phyloP scores from a whole-genome alignment of 2,113 vertebrate species.

The Cryptotis parvus region DNA sequence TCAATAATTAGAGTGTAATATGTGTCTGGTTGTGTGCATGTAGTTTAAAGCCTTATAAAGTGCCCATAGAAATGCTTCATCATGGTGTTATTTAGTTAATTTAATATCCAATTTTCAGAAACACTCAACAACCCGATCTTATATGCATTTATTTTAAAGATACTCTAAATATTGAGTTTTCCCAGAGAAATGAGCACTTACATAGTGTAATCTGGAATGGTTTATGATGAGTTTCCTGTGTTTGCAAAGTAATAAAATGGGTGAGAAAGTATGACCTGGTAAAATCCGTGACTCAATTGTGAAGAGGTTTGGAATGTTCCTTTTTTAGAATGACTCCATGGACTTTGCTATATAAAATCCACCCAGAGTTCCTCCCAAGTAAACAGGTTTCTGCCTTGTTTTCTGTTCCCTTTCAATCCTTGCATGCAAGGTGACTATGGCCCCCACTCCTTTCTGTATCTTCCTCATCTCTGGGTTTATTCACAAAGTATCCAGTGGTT shows the following conservation, averaged over 20 bases:
- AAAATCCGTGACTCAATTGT: neutral
- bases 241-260: slow-evolving; percentile 29
- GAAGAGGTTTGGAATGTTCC: neutral
- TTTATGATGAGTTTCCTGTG: slow-evolving; percentile 22
- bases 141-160: slow-evolving; percentile 19
- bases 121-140: neutral
- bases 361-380: neutral
- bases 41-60: slow-evolving; percentile 6
- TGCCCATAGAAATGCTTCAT: neutral
- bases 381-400: neutral
- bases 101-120: slow-evolving; percentile 48
- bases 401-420: no score
- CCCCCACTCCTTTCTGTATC: no score
- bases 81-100: neutral
- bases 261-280: neutral
- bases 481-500: neutral
- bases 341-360: neutral
- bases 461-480: neutral
- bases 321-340: slow-evolving; percentile 15
- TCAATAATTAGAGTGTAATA: neutral
- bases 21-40: neutral
- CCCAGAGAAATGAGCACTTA: slow-evolving; percentile 32
- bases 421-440: no score
- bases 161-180: neutral
- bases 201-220: neutral